Base-by-base conservation (phyloP, 2,888 invertebrate species). In the Agrilus mali region DNA sequence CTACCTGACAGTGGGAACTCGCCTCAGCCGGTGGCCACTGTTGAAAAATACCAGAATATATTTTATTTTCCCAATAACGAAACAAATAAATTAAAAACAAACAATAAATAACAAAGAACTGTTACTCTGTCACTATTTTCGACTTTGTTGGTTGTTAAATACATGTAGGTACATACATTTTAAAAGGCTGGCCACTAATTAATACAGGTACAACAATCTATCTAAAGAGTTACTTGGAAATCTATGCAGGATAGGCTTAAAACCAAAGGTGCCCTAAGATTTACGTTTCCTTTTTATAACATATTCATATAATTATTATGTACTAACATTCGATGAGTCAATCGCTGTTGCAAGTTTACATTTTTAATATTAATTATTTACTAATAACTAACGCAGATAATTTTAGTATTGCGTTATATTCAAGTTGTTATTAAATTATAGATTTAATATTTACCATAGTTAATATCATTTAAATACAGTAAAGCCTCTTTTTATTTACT, bases 221-320 rank as follows among this genome's bases (percentile, higher is more conserved):
- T 45, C 41, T 39, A 45, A 36, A 45, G 45, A 47, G 40, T 47
- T 44, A 47, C 45, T 46, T 43, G 47, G 44, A 42, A 48, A 46
- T 45, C 14, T 45, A 42, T 47, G 46, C 54, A 46, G 55, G 56
- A 77, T 79, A 81, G 80, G 80, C 80, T 48, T 80, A 82, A 27
- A 82, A 83, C 82, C 83, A 83, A 83, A 83, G 82, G 82, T 83
- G 82, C 83, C 83, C 82, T 82, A 74, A 72, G 70, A 69, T 70
- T 74, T 74, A 74, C 72, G 73, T 74, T 73, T 65, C 27, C 27
- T 27, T 27, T 71, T 71, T 61, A 63, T 58, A 60, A 54, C 56
- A 27, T 27, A 27, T 27, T 27, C 2, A 27, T 27, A 27, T 10
- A 27, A 27, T 27, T 43, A 27, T 27, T 43, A 46, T 41, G 38